Evolutionary conservation across 2,888 invertebrate genomes (phyloP).

Genomic region (Phlogophora meticulosa): DNA sequence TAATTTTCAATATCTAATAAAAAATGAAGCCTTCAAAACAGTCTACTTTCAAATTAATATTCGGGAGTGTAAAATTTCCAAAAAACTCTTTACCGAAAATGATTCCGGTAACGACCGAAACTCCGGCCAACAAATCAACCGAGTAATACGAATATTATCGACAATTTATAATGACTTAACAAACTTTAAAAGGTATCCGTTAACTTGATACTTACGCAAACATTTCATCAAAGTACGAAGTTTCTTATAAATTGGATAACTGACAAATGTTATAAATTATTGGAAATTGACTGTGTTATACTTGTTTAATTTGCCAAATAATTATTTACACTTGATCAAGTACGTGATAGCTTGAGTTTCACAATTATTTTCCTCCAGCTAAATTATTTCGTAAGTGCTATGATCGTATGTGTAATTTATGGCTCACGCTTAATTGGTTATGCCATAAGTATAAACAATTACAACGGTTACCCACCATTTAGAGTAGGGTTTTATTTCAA

Average conservation of each 20-base stretch:
- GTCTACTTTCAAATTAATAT: conserved; percentile 19
- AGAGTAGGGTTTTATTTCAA: no score
- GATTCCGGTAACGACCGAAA: conserved; percentile 22
- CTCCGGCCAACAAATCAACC: conserved; percentile 21
- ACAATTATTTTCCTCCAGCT: background rate
- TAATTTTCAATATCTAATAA: background rate
- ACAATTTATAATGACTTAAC: conserved; percentile 47
- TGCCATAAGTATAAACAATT: background rate
- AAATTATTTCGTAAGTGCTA: background rate
- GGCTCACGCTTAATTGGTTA: background rate
- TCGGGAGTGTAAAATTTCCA: conserved; percentile 3
- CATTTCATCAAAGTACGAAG: conserved; percentile 20
- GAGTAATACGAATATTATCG: conserved; percentile 45
- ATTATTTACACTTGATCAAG: conserved; percentile 25
- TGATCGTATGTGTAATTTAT: background rate
- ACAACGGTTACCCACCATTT: no score
- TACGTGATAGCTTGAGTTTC: background rate
- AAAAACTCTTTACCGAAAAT: conserved; percentile 18
- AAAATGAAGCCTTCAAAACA: background rate
- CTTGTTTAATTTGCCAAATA: conserved; percentile 15
- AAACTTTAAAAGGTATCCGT: conserved; percentile 47
- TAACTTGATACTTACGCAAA: conserved; percentile 22
- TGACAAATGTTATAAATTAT: conserved; percentile 35
- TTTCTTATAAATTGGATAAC: conserved; percentile 37
- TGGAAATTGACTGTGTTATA: conserved; percentile 21